Evolutionary conservation across 2,888 invertebrate species (phyloP).

Genomic region (Epinotia demarniana): DNA sequence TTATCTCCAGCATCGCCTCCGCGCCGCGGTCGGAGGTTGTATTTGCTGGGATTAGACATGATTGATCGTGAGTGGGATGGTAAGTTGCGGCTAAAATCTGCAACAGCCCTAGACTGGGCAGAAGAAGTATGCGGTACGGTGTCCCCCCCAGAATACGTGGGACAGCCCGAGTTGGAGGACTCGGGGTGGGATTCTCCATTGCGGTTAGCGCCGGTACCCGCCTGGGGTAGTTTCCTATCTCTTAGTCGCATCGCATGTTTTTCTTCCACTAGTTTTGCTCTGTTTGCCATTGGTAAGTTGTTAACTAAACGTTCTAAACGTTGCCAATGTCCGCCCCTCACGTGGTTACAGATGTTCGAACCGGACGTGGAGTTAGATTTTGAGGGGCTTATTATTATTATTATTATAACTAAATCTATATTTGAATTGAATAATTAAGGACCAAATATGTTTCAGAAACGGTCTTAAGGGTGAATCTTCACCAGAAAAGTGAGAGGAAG

Average conservation of each 20-base stretch:
- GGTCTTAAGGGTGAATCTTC: too few relatives aligned
- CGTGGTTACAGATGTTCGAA: neutral
- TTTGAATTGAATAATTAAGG: too few relatives aligned
- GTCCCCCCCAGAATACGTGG: slow-evolving; percentile 1
- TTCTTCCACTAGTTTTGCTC: neutral
- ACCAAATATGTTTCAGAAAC: too few relatives aligned
- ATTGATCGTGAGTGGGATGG: neutral
- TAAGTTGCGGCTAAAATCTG: neutral
- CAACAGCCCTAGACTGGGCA: too few relatives aligned
- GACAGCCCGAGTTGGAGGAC: neutral
- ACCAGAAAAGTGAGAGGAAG: too few relatives aligned
- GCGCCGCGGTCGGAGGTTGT: neutral
- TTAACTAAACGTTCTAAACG: neutral
- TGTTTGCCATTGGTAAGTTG: neutral
- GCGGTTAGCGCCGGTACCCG: slow-evolving; percentile 7
- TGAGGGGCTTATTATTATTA: neutral
- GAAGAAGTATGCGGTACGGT: neutral
- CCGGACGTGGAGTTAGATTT: neutral
- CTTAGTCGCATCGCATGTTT: slow-evolving; percentile 7
- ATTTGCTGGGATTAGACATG: neutral
- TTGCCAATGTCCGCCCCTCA: neutral
- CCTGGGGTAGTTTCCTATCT: slow-evolving; percentile 4
- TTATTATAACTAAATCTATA: neutral
- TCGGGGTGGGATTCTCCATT: slow-evolving; percentile 9
- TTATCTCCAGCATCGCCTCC: neutral